These are phyloP conservation scores for Crocallis elinguaria DNA, from an alignment of 2,888 invertebrate species.

Conservation along the genomic window DNA sequence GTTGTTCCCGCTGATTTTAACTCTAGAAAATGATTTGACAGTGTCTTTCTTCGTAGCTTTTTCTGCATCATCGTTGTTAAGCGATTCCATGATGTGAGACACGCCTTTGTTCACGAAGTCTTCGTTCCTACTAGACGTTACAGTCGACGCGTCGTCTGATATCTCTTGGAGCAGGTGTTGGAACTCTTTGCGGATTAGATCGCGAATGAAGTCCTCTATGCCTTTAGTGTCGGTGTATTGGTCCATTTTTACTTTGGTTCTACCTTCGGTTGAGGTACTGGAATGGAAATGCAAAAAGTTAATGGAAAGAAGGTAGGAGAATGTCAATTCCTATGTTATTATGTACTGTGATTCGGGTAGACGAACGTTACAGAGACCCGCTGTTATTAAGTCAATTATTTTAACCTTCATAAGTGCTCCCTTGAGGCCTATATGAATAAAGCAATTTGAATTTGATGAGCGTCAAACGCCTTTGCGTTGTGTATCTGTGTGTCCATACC, in stretches of 20 bases:
- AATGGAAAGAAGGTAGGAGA: conserved; percentile 26
- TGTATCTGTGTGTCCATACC: too few species aligned
- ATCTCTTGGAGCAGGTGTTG: conserved; percentile 65
- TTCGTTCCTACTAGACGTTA: conserved; percentile 48
- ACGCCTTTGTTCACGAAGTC: conserved; percentile 68
- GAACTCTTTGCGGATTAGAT: conserved; percentile 73
- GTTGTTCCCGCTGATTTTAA: conserved; percentile 77
- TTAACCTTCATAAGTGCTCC: too few species aligned
- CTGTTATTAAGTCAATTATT: too few species aligned
- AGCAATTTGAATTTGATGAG: too few species aligned
- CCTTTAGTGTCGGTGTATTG: conserved; percentile 73
- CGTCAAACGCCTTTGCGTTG: too few species aligned
- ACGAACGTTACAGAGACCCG: too few species aligned
- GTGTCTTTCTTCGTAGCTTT: conserved; percentile 49
- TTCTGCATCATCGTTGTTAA: conserved; percentile 51
- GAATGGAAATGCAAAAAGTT: too few species aligned
- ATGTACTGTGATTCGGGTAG: too few species aligned
- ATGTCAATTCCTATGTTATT: conserved; percentile 52
- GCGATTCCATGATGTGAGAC: conserved; percentile 64
- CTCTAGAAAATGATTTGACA: conserved; percentile 66
- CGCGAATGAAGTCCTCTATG: conserved; percentile 74
- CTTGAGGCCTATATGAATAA: too few species aligned
- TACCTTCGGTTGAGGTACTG: conserved; percentile 44
- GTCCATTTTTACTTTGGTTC: conserved; percentile 56
- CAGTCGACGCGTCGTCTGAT: conserved; percentile 54